phyloP scores from a whole-genome alignment of 2,888 invertebrate genomes.

The Pterostichus madidus region DNA sequence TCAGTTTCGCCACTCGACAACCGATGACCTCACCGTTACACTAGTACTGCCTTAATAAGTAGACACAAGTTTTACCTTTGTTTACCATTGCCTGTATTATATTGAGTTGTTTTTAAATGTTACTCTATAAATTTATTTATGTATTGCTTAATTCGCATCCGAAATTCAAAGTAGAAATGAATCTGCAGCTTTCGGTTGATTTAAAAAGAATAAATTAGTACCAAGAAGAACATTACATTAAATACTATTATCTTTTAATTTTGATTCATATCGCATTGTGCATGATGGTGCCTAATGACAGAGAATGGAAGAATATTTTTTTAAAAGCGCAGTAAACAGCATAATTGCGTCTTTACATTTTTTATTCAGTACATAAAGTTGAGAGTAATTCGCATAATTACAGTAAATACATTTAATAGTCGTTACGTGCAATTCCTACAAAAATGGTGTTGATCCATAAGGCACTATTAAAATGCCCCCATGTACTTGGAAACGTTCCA shows the following conservation, averaged over 20 bases:
- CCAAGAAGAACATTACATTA: too few species aligned
- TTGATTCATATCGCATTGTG: neutral
- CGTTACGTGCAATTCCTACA: constrained; percentile 36
- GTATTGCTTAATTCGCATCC: too few species aligned
- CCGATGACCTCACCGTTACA: too few species aligned
- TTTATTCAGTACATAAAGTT: constrained; percentile 2
- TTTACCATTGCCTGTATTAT: too few species aligned
- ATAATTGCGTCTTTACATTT: neutral
- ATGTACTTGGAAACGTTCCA: neutral
- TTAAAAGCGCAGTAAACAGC: neutral
- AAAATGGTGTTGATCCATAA: constrained; percentile 18
- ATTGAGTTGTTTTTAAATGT: too few species aligned
- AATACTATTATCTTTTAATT: neutral
- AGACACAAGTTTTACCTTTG: too few species aligned
- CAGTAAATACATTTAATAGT: constrained; percentile 49
- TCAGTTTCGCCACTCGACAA: too few species aligned
- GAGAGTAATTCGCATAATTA: constrained; percentile 40
- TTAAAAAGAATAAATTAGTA: too few species aligned
- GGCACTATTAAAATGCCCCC: constrained; percentile 22
- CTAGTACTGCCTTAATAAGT: too few species aligned
- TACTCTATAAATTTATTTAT: too few species aligned
- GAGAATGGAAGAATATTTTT: neutral
- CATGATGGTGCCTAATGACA: neutral
- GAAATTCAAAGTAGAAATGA: too few species aligned
- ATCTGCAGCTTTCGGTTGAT: too few species aligned